phyloP scores from a whole-genome alignment of 2,888 invertebrate species.

The Anorthoa munda region DNA sequence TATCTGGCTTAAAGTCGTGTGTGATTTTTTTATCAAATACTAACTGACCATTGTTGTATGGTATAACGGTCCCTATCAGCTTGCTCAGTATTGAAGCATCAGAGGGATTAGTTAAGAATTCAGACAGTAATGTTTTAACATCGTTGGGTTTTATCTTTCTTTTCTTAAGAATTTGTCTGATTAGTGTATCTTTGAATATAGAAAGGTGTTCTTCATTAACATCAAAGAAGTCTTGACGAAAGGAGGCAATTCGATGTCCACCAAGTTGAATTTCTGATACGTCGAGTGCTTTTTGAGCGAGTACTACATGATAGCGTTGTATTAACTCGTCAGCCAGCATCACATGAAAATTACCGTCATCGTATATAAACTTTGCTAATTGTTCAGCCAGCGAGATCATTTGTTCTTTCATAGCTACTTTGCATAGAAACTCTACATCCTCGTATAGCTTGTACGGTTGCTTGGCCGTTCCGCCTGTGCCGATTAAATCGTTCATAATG shows the following conservation, averaged over 20 bases:
- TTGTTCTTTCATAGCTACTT: conserved; percentile 6
- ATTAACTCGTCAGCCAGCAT: not conserved
- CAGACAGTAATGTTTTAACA: not conserved
- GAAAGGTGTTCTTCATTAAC: not conserved
- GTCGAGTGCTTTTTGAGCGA: not conserved
- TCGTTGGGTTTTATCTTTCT: not conserved
- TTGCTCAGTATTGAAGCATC: conserved; percentile 14
- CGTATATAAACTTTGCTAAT: not conserved
- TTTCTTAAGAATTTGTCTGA: not conserved
- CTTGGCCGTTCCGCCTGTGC: not conserved
- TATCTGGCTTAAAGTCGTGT: conserved; percentile 6
- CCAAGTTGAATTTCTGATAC: not conserved
- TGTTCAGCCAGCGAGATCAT: not conserved
- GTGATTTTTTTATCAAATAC: conserved; percentile 20
- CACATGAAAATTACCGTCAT: not conserved
- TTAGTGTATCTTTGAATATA: not conserved
- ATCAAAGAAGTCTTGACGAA: not conserved
- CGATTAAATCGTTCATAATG: not conserved
- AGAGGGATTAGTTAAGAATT: conserved; percentile 3
- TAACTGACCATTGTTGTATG: conserved; percentile 28
- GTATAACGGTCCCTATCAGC: conserved; percentile 31
- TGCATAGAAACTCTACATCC: not conserved
- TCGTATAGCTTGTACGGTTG: not conserved
- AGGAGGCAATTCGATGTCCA: not conserved
- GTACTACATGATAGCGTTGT: conserved; percentile 1